These are phyloP conservation scores for Drosophila athabasca DNA, from an alignment of 1,140 invertebrate species.

Conservation along the genomic window DNA sequence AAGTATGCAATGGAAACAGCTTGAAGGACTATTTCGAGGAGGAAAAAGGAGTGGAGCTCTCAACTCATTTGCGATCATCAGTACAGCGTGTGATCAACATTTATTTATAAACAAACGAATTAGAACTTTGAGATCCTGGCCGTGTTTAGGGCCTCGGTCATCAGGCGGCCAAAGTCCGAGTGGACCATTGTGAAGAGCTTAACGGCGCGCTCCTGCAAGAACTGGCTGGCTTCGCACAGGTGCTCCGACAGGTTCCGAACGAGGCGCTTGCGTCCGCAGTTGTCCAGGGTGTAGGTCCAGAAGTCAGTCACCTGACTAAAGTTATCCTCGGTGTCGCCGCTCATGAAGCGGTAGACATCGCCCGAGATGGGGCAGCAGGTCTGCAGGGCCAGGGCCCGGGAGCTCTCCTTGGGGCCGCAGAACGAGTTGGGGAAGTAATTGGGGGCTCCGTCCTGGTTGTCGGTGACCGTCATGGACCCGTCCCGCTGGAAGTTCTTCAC, in stretches of 20 bases:
- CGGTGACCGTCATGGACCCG: constrained; percentile 87
- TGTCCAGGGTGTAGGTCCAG: constrained; percentile 91
- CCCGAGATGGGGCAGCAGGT: constrained; percentile 84
- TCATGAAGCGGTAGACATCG: constrained; percentile 90
- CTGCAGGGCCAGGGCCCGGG: constrained; percentile 52
- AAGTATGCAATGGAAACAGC: constrained; percentile 10
- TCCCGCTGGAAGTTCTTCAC: constrained; percentile 91
- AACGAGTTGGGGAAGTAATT: constrained; percentile 97
- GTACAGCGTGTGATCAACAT: too few relatives aligned
- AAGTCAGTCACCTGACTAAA: constrained; percentile 92
- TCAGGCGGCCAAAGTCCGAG: constrained; percentile 87
- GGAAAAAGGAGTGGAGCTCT: too few relatives aligned
- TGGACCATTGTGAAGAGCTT: constrained; percentile 89
- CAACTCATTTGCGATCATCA: too few relatives aligned
- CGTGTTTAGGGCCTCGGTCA: constrained; percentile 87
- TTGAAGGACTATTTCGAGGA: too few relatives aligned
- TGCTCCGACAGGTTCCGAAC: constrained; percentile 92
- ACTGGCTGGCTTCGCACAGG: constrained; percentile 90
- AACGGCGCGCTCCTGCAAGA: constrained; percentile 92
- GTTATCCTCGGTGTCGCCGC: constrained; percentile 93
- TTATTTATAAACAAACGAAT: too few relatives aligned
- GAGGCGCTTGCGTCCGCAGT: constrained; percentile 88
- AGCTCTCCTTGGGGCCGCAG: constrained; percentile 86
- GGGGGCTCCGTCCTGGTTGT: constrained; percentile 89
- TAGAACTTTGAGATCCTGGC: constrained; percentile 86